phyloP scores from a whole-genome alignment of 2,113 vertebrate species.

The Chunga burmeisteri region DNA sequence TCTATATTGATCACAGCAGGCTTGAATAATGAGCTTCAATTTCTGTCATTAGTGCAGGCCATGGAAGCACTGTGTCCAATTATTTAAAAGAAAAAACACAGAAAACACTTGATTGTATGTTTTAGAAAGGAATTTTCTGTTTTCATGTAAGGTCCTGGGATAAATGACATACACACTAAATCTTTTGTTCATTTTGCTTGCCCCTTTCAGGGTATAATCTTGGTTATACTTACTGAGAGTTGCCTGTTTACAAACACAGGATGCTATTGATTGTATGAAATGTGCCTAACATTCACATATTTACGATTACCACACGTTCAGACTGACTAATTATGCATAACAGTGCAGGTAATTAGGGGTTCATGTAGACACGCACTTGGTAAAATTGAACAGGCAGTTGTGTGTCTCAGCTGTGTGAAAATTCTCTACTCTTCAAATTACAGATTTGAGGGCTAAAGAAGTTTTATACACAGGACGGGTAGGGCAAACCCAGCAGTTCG shows the following conservation, averaged over 20 bases:
- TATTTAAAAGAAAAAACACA: background rate
- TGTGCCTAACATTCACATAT: background rate
- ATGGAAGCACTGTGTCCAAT: background rate
- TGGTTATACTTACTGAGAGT: background rate
- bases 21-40: conserved; percentile 19
- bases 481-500: background rate
- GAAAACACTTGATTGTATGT: background rate
- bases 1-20: conserved; percentile 16
- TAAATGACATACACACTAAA: background rate
- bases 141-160: background rate
- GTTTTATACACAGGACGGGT: background rate
- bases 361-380: background rate
- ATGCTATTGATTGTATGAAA: background rate
- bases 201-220: background rate
- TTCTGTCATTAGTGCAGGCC: background rate
- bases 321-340: conserved; percentile 24
- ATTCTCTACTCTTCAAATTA: background rate
- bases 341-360: conserved; percentile 21
- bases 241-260: background rate
- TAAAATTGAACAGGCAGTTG: background rate
- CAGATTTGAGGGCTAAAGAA: background rate
- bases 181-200: background rate
- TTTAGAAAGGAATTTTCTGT: background rate
- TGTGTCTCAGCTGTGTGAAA: background rate
- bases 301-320: background rate